These are phyloP conservation scores for Lampropteryx suffumata DNA, from an alignment of 2,888 invertebrate species.

Conservation along the genomic window DNA sequence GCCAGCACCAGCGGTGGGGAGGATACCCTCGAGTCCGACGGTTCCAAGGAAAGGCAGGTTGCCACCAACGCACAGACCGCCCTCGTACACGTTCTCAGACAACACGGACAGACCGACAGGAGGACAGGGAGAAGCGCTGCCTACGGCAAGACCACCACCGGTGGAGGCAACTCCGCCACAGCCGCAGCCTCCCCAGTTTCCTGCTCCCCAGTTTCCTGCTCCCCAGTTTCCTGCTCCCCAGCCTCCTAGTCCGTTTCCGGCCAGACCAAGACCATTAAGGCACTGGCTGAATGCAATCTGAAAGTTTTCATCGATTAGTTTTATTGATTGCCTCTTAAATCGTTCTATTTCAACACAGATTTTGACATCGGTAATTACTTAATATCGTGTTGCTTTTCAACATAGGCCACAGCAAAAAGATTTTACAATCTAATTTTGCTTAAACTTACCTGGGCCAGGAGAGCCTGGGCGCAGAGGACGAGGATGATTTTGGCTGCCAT, in stretches of 20 bases:
- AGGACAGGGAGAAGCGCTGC: conserved; percentile 40
- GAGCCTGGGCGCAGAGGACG: conserved; percentile 41
- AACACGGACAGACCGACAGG: conserved; percentile 47
- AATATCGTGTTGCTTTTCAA: no score
- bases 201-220: not conserved
- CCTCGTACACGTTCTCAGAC: conserved; percentile 52
- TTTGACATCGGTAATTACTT: no score
- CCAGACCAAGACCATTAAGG: conserved; percentile 12
- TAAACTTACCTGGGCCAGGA: conserved; percentile 40
- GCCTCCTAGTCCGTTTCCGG: not conserved
- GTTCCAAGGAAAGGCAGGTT: conserved; percentile 48
- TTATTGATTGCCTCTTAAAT: not conserved
- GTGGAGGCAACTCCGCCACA: conserved; percentile 29
- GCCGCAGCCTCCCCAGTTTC: conserved; percentile 12
- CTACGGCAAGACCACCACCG: conserved; percentile 38
- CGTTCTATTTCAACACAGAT: no score
- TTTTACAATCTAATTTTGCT: not conserved
- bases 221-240: not conserved
- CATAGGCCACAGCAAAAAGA: no score
- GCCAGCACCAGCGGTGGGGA: conserved; percentile 42
- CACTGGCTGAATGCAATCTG: conserved; percentile 25
- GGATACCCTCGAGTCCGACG: conserved; percentile 43
- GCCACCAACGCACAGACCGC: conserved; percentile 41
- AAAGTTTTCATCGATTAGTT: not conserved
- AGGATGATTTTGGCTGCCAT: conserved; percentile 41